Percentiles rank a stretch among this genome's conserved stretches.
phyloP scores from a whole-genome alignment of 2,888 invertebrate species.

The Netelia fuscicornis region DNA sequence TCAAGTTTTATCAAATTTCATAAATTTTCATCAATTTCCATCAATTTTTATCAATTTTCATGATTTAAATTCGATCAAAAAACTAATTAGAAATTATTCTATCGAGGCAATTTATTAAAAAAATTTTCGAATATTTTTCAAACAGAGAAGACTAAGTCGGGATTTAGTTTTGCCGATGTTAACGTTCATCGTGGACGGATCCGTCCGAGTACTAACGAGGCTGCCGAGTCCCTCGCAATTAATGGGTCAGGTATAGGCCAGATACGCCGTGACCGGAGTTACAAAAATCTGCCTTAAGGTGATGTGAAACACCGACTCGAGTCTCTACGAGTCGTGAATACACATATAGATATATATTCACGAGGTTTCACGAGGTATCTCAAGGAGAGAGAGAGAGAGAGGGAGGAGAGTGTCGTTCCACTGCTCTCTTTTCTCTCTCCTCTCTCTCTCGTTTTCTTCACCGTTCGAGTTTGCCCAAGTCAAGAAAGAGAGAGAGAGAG shows the following conservation, averaged over 20 bases:
- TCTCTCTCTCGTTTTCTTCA: conserved; percentile 59
- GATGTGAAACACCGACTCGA: too few relatives aligned
- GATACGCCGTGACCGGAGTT: conserved; percentile 56
- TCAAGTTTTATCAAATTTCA: too few relatives aligned
- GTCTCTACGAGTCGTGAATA: conserved; percentile 36
- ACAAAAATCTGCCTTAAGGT: conserved; percentile 39
- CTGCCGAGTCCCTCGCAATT: conserved; percentile 44
- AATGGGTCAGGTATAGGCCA: conserved; percentile 52
- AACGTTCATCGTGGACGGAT: conserved; percentile 33
- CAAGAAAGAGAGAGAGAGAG: conserved; percentile 15
- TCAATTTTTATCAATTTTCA: too few relatives aligned
- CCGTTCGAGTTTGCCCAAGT: conserved; percentile 56
- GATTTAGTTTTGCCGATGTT: not conserved
- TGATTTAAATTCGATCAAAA: too few relatives aligned
- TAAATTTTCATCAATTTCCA: too few relatives aligned
- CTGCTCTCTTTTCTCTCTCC: conserved; percentile 44
- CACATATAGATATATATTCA: conserved; percentile 18
- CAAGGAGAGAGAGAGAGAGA: conserved; percentile 6
- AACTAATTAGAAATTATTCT: too few relatives aligned
- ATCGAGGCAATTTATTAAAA: too few relatives aligned
- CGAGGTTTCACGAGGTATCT: conserved; percentile 39
- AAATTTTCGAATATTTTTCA: too few relatives aligned
- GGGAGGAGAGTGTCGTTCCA: conserved; percentile 11
- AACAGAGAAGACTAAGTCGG: too few relatives aligned
- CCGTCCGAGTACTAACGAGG: conserved; percentile 55